Base-by-base conservation (phyloP, 2,113 vertebrate genomes). In the Nymphicus hollandicus region DNA sequence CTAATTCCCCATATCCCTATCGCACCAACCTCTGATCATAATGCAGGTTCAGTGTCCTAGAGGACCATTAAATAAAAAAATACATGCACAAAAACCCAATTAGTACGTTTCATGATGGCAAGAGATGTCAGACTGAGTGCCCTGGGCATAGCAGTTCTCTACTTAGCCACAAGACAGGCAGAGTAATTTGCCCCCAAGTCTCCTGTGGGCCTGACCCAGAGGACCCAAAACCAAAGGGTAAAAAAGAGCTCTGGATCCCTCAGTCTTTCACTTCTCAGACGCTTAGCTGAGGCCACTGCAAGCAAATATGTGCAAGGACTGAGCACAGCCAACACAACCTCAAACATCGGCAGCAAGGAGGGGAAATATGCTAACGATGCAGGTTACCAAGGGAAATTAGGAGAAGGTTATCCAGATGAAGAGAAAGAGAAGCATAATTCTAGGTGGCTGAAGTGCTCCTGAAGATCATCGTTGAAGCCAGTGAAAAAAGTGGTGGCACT, bases 1-100 rank as follows among this genome's bases (percentile, higher is more conserved):
- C 91, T 94, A 79, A 93, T 88, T 94, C 88, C 53, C 95, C 86
- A 89, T 79, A 79, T 93, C 92, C 83, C 91, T 81, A 72, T 88
- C 88, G 93, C 80, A 81, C 96, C 86, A 92, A 65, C 56, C 49
- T 91, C 94, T 92, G 86, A 94, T 92, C 83, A 65, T 85, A 88
- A 94, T 76, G 77, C 80, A 94, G 56, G 72, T 93, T 96, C 86
- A 58, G 52, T 18, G 44, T 95, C 82, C 77, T 82, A 79, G 56
- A 92, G 69, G 85, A 94, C 55, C 56, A 86, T 86, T 95, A 83
- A 83, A 74, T 78, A 66, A 91, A 92, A 93, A 85, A 92, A 70
- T 8, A 35, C 46, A 37, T 53, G 79, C 39, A 84, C 22, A 73
- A 53, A 94, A 74, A 5, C 19, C 39, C 85, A 93, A 88, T 96